phyloP scores from a whole-genome alignment of 2,888 invertebrate genomes.

The Harpalus rufipes region DNA sequence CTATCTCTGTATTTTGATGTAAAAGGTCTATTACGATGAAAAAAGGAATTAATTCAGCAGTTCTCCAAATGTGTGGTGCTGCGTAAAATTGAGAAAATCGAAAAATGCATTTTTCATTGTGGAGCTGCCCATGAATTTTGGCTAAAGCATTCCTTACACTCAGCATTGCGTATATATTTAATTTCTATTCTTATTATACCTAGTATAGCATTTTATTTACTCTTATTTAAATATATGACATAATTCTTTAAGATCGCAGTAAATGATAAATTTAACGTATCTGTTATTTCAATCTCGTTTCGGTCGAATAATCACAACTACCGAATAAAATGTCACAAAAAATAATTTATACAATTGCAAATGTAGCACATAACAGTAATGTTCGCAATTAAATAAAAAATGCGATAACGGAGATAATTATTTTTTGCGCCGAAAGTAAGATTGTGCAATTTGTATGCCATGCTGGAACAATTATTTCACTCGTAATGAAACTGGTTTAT shows the following conservation, averaged over 20 bases:
- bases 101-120: too few relatives aligned
- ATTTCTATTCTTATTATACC: too few relatives aligned
- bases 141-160: too few relatives aligned
- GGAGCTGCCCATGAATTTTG: too few relatives aligned
- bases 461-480: constrained; percentile 3
- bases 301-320: background rate
- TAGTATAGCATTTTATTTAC: too few relatives aligned
- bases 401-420: background rate
- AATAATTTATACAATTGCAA: background rate
- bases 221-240: too few relatives aligned
- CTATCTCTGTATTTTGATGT: too few relatives aligned
- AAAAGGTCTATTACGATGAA: too few relatives aligned
- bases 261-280: background rate
- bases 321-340: background rate
- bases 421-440: background rate
- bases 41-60: too few relatives aligned
- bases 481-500: constrained; percentile 5
- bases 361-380: background rate
- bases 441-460: constrained; percentile 1
- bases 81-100: too few relatives aligned
- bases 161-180: too few relatives aligned
- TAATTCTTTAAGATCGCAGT: background rate
- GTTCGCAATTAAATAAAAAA: constrained; percentile 9
- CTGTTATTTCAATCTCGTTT: background rate
- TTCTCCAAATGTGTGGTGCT: too few relatives aligned